Evolutionary conservation across 2,888 invertebrate species (phyloP).

Genomic region (Malthinus seriepunctatus): DNA sequence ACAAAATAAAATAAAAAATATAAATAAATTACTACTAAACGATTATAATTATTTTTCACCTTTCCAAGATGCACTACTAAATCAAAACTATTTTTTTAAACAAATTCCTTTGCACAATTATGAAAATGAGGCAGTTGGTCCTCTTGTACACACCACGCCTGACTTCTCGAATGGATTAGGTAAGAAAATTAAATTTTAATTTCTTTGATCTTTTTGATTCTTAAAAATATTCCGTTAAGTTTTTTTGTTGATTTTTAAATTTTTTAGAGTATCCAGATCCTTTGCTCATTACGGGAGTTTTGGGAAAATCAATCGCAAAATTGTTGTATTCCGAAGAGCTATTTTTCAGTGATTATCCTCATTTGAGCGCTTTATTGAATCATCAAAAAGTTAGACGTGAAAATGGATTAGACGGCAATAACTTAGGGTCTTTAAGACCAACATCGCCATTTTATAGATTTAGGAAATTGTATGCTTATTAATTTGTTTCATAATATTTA

Average conservation of each 20-base stretch:
- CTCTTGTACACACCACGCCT: slow-evolving; percentile 53
- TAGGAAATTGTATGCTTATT: too few relatives aligned
- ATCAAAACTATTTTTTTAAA: neutral
- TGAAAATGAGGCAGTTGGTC: slow-evolving; percentile 35
- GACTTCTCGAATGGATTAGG: slow-evolving; percentile 54
- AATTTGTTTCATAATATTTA: too few relatives aligned
- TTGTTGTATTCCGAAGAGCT: slow-evolving; percentile 60
- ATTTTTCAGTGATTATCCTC: slow-evolving; percentile 69
- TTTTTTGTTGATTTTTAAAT: too few relatives aligned
- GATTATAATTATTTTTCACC: neutral
- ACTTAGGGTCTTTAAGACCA: slow-evolving; percentile 64
- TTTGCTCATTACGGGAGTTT: slow-evolving; percentile 62
- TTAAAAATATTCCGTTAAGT: neutral
- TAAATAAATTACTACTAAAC: neutral
- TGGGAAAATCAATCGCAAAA: slow-evolving; percentile 61
- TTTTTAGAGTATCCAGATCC: slow-evolving; percentile 60
- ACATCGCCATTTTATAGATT: slow-evolving; percentile 61
- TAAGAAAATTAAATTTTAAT: slow-evolving; percentile 37
- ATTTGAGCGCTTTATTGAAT: slow-evolving; percentile 62
- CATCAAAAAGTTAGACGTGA: slow-evolving; percentile 63
- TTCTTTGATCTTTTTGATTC: neutral
- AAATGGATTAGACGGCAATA: slow-evolving; percentile 64
- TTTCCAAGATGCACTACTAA: neutral
- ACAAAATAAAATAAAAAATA: neutral
- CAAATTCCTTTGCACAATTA: too few relatives aligned